These are phyloP conservation scores for Euborellia annulipes DNA, from an alignment of 1,140 invertebrate species.

Conservation along the genomic window DNA sequence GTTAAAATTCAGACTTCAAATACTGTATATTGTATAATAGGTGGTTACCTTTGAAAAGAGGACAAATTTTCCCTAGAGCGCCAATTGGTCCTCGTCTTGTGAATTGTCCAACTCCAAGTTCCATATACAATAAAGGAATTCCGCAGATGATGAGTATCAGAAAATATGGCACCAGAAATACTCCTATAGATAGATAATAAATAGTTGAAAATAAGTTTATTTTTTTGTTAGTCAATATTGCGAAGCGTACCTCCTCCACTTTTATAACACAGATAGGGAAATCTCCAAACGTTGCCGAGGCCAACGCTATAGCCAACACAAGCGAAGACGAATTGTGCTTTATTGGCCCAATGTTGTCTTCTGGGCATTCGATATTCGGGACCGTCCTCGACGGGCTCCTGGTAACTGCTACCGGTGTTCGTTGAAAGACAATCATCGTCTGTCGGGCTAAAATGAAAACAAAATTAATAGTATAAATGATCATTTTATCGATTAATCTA, in stretches of 20 bases:
- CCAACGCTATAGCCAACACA: slow-evolving; percentile 86
- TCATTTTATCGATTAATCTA: no score
- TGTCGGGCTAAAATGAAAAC: no score
- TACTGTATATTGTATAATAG: no score
- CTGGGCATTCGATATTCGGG: slow-evolving; percentile 41
- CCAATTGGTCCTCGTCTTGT: slow-evolving; percentile 66
- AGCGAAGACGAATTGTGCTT: slow-evolving; percentile 76
- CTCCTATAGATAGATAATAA: slow-evolving; percentile 42
- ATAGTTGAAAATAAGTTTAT: not conserved
- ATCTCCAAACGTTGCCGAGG: slow-evolving; percentile 81
- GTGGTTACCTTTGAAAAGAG: slow-evolving; percentile 73
- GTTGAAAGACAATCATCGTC: not conserved
- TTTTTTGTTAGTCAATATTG: not conserved
- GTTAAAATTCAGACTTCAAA: no score
- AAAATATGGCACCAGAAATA: slow-evolving; percentile 70
- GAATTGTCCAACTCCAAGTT: slow-evolving; percentile 64
- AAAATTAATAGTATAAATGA: no score
- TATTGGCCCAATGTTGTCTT: slow-evolving; percentile 72
- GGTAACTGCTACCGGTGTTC: slow-evolving; percentile 1
- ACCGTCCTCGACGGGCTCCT: slow-evolving; percentile 4
- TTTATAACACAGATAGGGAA: slow-evolving; percentile 70
- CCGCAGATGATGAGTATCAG: slow-evolving; percentile 64
- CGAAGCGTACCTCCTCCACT: slow-evolving; percentile 53
- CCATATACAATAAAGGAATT: slow-evolving; percentile 68
- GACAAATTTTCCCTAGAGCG: slow-evolving; percentile 65